A percentile compares a stretch with the other conserved stretches of the same genome.
phyloP scores from a whole-genome alignment of 2,888 invertebrate species.

The Nyleta sp. region DNA sequence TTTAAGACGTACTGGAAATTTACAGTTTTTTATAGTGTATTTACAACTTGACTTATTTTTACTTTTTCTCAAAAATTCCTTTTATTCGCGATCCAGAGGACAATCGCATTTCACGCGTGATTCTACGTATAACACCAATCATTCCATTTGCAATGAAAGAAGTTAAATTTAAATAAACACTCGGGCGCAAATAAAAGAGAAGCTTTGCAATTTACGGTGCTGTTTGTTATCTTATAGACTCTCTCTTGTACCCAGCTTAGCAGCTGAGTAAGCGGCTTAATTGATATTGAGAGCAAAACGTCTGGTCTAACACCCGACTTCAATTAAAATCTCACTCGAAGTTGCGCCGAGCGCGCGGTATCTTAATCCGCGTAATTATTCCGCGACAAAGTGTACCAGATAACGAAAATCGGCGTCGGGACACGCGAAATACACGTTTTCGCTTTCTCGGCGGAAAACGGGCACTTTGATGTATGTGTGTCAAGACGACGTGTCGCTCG shows the following conservation, averaged over 20 bases:
- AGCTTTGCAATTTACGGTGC: not conserved
- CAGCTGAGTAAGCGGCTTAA: not conserved
- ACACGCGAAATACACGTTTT: slow-evolving; percentile 61
- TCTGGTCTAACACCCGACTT: not conserved
- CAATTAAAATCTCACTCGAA: slow-evolving; percentile 15
- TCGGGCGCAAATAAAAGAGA: too few species aligned
- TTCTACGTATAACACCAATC: too few species aligned
- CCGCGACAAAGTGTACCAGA: slow-evolving; percentile 17
- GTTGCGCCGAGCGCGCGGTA: not conserved
- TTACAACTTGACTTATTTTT: too few species aligned
- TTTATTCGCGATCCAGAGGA: too few species aligned
- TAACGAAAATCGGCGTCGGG: slow-evolving; percentile 17
- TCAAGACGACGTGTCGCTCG: slow-evolving; percentile 53
- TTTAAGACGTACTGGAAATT: too few species aligned
- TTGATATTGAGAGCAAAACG: not conserved
- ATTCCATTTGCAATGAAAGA: too few species aligned
- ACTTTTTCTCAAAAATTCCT: too few species aligned
- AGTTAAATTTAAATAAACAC: too few species aligned
- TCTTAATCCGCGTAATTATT: slow-evolving; percentile 25
- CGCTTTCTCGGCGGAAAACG: slow-evolving; percentile 68
- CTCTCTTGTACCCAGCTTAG: not conserved
- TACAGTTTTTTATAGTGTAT: too few species aligned
- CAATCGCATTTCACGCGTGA: too few species aligned
- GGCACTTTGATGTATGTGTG: slow-evolving; percentile 65
- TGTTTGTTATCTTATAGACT: not conserved